Base-by-base conservation (phyloP, 2,797 vertebrate species). In the Microhierax caerulescens region DNA sequence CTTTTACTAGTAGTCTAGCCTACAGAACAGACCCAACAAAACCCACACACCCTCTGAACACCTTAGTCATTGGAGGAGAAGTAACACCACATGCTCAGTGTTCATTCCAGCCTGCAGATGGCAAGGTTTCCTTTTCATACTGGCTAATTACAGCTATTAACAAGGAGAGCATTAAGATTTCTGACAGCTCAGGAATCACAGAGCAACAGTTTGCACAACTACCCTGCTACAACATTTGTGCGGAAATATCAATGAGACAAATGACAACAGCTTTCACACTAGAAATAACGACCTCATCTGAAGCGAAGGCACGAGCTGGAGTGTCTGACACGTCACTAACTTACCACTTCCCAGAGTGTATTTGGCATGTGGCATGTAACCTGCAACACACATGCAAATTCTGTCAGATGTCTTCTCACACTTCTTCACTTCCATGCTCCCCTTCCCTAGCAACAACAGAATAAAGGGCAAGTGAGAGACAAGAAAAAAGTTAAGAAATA, bases 391-490 rank as follows among this genome's bases (percentile, higher is more conserved):
- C 34, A 11, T 7, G 12, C 97, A 97, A 2, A 90, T 14, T 9
- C 86, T 78, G 82, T 95, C 90, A 11, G 95, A 96, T 32, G 79
- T 95, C 59, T 65, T 96, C 85, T 96, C 95, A 3, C 97, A 97
- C 32, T 77, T 93, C 86, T 96, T 97, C 86, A 94, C 90, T 20
- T 97, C 97, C 78, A 90, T 41, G 0, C 96, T 97, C 13, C 97
- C 96, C 54, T 6, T 88, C n/a, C n/a, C 97, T 97, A 39, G 18
- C 30, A 77, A 64, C 27, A 57, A 37, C 11, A 64, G 34, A 45
- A 43, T 30, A 24, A n/a, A 75, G 24, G 43, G 63, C 13, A 41
- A 47, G 37, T 1, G 25, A 51, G 25, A 54, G 20, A 43, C 28
- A 60, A 75, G 37, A 53, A 61, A 11, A 16, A 14, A 19, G 13